Percentiles rank a stretch among this genome's conserved stretches.
Conservation (phyloP, 1,140 invertebrate genomes). For the Drosophila lowei region DNA sequence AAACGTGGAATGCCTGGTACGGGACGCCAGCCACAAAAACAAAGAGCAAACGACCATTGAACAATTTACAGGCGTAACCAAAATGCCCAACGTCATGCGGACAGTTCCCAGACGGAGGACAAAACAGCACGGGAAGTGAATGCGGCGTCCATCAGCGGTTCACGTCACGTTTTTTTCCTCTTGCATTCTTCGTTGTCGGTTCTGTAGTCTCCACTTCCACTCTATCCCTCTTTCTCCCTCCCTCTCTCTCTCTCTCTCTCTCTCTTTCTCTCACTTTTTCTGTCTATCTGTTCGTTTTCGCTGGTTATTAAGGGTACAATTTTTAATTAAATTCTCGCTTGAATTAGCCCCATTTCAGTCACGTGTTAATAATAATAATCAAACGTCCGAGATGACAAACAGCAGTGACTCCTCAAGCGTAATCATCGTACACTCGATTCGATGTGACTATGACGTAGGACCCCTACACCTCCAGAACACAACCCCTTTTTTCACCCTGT, state of each 20-base stretch:
- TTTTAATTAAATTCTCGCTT: slow-evolving; percentile 79
- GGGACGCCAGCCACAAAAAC: slow-evolving; percentile 6
- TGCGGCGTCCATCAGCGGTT: slow-evolving; percentile 32
- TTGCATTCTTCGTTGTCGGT: not conserved
- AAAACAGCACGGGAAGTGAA: slow-evolving; percentile 6
- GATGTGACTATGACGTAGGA: slow-evolving; percentile 45
- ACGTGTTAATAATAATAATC: slow-evolving; percentile 81
- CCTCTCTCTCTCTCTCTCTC: slow-evolving; percentile 1
- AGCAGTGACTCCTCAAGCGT: slow-evolving; percentile 2
- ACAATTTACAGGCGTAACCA: slow-evolving; percentile 71
- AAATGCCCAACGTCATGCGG: slow-evolving; percentile 66
- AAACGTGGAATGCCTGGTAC: slow-evolving; percentile 19
- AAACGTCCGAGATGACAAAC: slow-evolving; percentile 47
- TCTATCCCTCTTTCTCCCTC: slow-evolving; percentile 3
- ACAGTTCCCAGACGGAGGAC: slow-evolving; percentile 34
- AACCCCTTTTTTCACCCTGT: too few species aligned
- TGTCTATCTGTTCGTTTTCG: not conserved
- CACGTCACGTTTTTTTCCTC: slow-evolving; percentile 53
- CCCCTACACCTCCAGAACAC: not conserved
- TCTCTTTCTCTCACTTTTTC: not conserved
- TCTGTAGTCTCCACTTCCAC: slow-evolving; percentile 6
- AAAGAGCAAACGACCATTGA: slow-evolving; percentile 52
- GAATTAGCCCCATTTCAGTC: slow-evolving; percentile 73
- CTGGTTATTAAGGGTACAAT: slow-evolving; percentile 61
- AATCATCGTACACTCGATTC: slow-evolving; percentile 32